These are phyloP conservation scores for Caenorhabditis brenneri DNA, from an alignment of 1,140 invertebrate genomes.

Conservation along the genomic window DNA sequence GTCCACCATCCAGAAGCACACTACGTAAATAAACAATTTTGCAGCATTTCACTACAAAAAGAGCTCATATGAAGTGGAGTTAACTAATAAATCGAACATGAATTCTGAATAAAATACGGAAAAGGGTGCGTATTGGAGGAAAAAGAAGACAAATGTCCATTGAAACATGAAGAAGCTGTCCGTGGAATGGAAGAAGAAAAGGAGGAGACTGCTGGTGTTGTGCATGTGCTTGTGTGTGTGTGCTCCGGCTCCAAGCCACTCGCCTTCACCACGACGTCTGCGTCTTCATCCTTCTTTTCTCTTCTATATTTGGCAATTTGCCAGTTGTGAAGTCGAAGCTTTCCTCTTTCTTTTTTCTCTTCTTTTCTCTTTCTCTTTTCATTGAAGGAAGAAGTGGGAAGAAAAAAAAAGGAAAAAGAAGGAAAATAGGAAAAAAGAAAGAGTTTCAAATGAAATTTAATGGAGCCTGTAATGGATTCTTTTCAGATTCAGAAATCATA, in stretches of 20 bases:
- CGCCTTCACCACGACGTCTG: neutral
- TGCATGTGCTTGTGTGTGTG: slow-evolving; percentile 9
- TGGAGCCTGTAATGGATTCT: too few species aligned
- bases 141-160: slow-evolving; percentile 26
- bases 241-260: neutral
- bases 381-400: neutral
- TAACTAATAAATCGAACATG: neutral
- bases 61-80: too few species aligned
- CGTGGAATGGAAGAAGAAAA: neutral
- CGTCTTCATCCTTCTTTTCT: neutral
- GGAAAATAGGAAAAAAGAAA: neutral
- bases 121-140: neutral
- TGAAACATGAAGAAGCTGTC: slow-evolving; percentile 42
- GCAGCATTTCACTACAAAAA: neutral
- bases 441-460: too few species aligned
- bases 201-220: neutral
- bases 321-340: slow-evolving; percentile 41
- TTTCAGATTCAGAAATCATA: too few species aligned
- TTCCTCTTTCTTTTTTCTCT: neutral
- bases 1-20: neutral
- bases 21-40: neutral
- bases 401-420: neutral
- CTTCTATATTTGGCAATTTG: slow-evolving; percentile 43
- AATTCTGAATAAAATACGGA: slow-evolving; percentile 11
- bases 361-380: neutral